Evolutionary conservation across 2,797 vertebrate genomes (phyloP).

Genomic region (Spheniscus humboldti): DNA sequence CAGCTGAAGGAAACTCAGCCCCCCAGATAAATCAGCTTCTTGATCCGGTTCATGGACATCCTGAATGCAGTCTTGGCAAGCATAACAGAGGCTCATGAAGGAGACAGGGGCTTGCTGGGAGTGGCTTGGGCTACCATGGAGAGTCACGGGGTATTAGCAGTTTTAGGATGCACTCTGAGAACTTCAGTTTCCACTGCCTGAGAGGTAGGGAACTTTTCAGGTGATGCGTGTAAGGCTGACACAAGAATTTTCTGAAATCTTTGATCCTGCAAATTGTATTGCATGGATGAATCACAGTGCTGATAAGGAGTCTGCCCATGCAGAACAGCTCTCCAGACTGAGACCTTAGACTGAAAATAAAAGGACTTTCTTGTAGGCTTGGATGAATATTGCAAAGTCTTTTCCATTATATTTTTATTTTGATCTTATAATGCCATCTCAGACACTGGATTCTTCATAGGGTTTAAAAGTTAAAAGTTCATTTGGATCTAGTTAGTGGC

Average conservation of each 20-base stretch:
- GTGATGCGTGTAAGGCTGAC: background rate
- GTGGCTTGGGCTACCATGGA: background rate
- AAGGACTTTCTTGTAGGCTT: background rate
- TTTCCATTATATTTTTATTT: background rate
- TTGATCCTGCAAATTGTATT: background rate
- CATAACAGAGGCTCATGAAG: fast-evolving
- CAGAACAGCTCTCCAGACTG: background rate
- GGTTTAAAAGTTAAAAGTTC: background rate
- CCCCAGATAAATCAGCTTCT: background rate
- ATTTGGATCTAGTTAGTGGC: background rate
- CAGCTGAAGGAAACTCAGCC: background rate
- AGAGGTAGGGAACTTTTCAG: background rate
- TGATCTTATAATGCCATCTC: background rate
- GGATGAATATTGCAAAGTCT: background rate
- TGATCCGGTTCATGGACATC: background rate
- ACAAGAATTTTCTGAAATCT: background rate
- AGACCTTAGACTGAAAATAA: background rate
- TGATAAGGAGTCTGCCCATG: background rate
- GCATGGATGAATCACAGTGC: background rate
- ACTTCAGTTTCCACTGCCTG: background rate
- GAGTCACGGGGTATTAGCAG: background rate
- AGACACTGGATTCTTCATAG: background rate
- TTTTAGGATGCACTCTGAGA: background rate
- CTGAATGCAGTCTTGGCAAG: background rate
- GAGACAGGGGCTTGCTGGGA: background rate